Percentiles rank a stretch among this genome's conserved stretches.
Evolutionary conservation across 2,113 vertebrate species (phyloP).

Genomic region (Cephalopholis sonnerati): DNA sequence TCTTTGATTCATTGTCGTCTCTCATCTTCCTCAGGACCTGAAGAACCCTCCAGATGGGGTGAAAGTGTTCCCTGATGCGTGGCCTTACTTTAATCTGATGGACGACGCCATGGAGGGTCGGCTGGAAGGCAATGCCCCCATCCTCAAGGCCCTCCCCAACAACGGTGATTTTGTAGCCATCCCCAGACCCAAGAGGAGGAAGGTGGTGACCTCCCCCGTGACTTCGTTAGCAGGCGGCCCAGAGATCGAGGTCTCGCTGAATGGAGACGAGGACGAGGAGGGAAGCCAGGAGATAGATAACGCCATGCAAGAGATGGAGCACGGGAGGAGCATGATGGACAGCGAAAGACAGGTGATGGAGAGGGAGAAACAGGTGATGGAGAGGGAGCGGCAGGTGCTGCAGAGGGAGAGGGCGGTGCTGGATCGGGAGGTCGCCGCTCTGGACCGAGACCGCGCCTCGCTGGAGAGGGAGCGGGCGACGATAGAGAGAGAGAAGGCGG

Average conservation of each 20-base stretch:
- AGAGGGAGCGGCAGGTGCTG: constrained; percentile 71
- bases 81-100: constrained; percentile 80
- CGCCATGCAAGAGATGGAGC: constrained; percentile 54
- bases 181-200: constrained; percentile 59
- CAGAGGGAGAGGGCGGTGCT: constrained; percentile 73
- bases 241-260: constrained; percentile 71
- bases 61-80: constrained; percentile 64
- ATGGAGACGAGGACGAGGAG: constrained; percentile 48
- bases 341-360: constrained; percentile 63
- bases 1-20: not conserved
- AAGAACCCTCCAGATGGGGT: constrained; percentile 76
- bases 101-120: constrained; percentile 78
- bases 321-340: constrained; percentile 53
- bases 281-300: constrained; percentile 30
- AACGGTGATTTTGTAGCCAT: constrained; percentile 57
- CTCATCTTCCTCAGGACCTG: constrained; percentile 68
- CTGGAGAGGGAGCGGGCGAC: constrained; percentile 77
- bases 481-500: constrained; percentile 74
- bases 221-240: not conserved
- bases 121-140: constrained; percentile 66
- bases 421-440: constrained; percentile 69
- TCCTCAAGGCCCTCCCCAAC: constrained; percentile 54
- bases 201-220: not conserved
- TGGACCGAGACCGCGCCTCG: constrained; percentile 77
- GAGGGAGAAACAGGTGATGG: constrained; percentile 63